Evolutionary conservation across 2,113 vertebrate species (phyloP).

Genomic region (Peucedramus taeniatus): DNA sequence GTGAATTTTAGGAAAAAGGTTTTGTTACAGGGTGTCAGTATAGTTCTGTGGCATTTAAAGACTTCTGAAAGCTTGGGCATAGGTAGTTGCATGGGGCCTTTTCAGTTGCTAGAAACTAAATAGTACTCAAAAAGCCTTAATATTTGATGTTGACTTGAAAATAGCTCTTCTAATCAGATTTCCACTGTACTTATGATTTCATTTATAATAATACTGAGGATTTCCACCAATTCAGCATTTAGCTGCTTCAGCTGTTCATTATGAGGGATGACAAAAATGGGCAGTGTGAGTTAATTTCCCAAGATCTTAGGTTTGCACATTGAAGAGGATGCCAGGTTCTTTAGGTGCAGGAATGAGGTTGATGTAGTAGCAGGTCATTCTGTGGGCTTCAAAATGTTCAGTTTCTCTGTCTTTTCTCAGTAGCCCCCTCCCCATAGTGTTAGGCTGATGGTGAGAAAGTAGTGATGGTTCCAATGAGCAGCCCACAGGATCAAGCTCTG

Average conservation of each 20-base stretch:
- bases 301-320: background rate
- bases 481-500: background rate
- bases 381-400: background rate
- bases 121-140: background rate
- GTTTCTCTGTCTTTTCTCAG: background rate
- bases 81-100: background rate
- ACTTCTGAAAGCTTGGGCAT: background rate
- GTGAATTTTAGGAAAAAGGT: background rate
- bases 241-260: background rate
- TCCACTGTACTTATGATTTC: background rate
- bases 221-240: background rate
- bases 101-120: background rate
- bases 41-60: background rate
- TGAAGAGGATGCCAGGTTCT: background rate
- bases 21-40: background rate
- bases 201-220: background rate
- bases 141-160: background rate
- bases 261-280: background rate
- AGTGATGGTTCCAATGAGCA: background rate
- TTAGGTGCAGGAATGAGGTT: background rate
- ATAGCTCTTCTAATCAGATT: background rate
- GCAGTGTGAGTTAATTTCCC: background rate
- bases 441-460: background rate
- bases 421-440: rapidly evolving
- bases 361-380: background rate